Evolutionary conservation across 2,888 invertebrate species (phyloP).

Genomic region (Drosophila testacea): DNA sequence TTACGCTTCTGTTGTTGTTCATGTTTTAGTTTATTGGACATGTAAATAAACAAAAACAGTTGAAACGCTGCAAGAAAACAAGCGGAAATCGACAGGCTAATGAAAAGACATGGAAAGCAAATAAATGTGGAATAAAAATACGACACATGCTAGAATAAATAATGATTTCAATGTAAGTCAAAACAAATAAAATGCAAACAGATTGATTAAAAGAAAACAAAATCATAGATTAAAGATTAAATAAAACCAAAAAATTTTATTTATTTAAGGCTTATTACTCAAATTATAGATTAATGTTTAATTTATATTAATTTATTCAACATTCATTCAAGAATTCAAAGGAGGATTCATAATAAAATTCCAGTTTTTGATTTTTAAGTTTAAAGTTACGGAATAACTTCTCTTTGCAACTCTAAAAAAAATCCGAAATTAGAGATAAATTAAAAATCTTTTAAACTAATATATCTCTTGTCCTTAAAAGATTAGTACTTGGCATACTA

Average conservation of each 20-base stretch:
- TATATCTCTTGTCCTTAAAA: too few species aligned
- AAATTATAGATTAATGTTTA: too few species aligned
- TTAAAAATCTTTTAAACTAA: too few species aligned
- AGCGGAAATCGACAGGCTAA: slow-evolving; percentile 36
- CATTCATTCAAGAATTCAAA: too few species aligned
- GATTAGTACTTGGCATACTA: too few species aligned
- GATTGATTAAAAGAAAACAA: background rate
- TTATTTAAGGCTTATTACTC: too few species aligned
- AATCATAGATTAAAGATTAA: background rate
- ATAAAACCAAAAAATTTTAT: background rate
- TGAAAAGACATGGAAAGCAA: slow-evolving; percentile 43
- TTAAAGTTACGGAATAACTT: too few species aligned
- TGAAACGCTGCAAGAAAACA: slow-evolving; percentile 18
- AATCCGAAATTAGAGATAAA: too few species aligned
- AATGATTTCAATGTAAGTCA: slow-evolving; percentile 14
- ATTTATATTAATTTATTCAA: too few species aligned
- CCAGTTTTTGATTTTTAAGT: too few species aligned
- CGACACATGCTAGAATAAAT: slow-evolving; percentile 27
- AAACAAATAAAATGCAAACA: slow-evolving; percentile 22
- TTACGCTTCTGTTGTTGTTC: slow-evolving; percentile 35
- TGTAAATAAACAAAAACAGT: slow-evolving; percentile 50
- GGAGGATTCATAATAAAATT: too few species aligned
- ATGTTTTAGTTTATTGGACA: slow-evolving; percentile 27
- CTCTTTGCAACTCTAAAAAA: too few species aligned
- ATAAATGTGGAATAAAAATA: slow-evolving; percentile 47